Conservation (phyloP, 1,140 invertebrate genomes). For the Epicauta chinensis region DNA sequence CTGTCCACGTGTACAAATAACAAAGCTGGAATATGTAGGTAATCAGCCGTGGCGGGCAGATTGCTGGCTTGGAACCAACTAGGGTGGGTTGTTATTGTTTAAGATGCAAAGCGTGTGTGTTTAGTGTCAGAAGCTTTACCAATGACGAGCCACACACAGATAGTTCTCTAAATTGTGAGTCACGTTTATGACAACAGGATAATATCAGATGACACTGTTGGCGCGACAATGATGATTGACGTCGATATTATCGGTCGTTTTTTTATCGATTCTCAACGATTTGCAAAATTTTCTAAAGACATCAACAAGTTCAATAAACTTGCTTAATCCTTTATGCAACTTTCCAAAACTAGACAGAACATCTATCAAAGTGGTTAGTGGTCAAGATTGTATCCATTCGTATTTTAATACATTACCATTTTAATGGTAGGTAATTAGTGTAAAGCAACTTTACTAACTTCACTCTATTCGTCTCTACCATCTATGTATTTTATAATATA, state of each 20-base stretch:
- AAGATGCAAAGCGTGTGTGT: slow-evolving; percentile 24
- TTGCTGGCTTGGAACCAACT: slow-evolving; percentile 20
- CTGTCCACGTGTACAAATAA: too few species aligned
- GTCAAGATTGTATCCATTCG: too few species aligned
- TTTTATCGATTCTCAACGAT: too few species aligned
- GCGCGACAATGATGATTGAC: too few species aligned
- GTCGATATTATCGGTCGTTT: too few species aligned
- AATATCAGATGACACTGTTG: slow-evolving; percentile 6
- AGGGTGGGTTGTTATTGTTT: slow-evolving; percentile 20
- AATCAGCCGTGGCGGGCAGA: slow-evolving; percentile 24
- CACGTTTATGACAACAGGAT: slow-evolving; percentile 13
- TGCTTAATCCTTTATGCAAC: too few species aligned
- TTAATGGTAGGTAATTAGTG: slow-evolving; percentile 25
- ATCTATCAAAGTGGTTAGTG: slow-evolving; percentile 6
- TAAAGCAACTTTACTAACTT: slow-evolving; percentile 15
- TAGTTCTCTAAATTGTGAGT: slow-evolving; percentile 16
- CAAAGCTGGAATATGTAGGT: slow-evolving; percentile 10
- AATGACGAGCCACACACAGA: slow-evolving; percentile 23
- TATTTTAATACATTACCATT: slow-evolving; percentile 16
- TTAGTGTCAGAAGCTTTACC: slow-evolving; percentile 17
- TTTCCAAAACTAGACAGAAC: slow-evolving; percentile 4
- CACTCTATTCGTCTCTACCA: too few species aligned
- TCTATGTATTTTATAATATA: too few species aligned
- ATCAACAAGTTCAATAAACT: too few species aligned
- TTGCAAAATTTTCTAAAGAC: too few species aligned